Base-by-base conservation (phyloP, 2,113 vertebrate species). In the Ictalurus furcatus region DNA sequence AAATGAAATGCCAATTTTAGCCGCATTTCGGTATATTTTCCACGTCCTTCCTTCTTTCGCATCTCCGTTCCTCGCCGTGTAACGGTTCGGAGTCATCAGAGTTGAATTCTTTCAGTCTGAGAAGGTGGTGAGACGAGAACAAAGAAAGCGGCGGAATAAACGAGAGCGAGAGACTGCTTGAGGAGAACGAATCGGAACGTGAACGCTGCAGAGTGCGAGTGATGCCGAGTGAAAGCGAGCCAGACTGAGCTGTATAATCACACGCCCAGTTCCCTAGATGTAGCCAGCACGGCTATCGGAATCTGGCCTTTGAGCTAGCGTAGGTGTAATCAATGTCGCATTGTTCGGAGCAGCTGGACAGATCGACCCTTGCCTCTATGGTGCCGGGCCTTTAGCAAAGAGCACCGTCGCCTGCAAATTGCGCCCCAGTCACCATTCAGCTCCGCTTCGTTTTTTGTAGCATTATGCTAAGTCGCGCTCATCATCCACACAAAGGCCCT, bases 321-420 rank as follows among this genome's bases (percentile, higher is more conserved):
- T 90, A 90, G 90, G 84, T 88, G 90, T 92, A 91, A 92, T 92
- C 91, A 92, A 87, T 74, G 80, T 37, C 7, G 61, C 85, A 92
- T 90, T 91, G 91, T 92, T 86, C 83, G 21, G 52, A 88, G 83
- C 83, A 69, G 83, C 84, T 76, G 86, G 86, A 76, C 78, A 52
- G 88, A 87, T 86, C 87, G 74, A 87, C 88, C 80, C 83, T 80
- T 74, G 74, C 87, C 87, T 78, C 61, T 89, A 86, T 81, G 88
- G 83, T 78, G 87, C 85, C 81, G 23, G 59, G 69, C 84, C 88
- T 88, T 91, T 86, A 88, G 88, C 76, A 81, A 85, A 52, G 86
- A 54, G 84, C 88, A 74, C 44, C 83, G 28, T 34, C 34, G 7
- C 74, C 61, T 86, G 69, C 59, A 89, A 91, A 89, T 90, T 80